Evolutionary conservation across 2,797 vertebrate species (phyloP).

Genomic region (Gymnoscopelus microlampas): DNA sequence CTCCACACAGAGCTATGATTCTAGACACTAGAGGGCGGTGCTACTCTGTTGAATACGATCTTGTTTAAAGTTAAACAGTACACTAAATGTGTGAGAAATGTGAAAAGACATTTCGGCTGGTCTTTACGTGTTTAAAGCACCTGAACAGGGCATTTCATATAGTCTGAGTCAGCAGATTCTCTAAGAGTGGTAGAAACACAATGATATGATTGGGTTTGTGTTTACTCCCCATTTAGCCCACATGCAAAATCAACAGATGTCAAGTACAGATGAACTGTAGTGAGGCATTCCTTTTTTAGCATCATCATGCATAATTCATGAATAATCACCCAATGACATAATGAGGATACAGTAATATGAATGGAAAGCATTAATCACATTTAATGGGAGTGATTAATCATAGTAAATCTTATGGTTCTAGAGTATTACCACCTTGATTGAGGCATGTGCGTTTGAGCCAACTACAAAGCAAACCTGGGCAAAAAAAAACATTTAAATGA

Average conservation of each 20-base stretch:
- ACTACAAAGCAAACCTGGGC: constrained; percentile 11
- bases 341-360: background rate
- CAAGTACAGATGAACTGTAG: background rate
- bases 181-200: constrained; percentile 17
- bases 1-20: no score
- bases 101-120: no score
- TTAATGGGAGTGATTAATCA: constrained; percentile 1
- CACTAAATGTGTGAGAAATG: no score
- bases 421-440: background rate
- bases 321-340: no score
- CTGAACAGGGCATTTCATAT: constrained; percentile 27
- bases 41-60: no score
- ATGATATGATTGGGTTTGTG: background rate
- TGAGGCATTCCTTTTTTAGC: background rate
- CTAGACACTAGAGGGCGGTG: no score
- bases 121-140: constrained; percentile 5
- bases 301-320: background rate
- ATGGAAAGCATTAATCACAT: background rate
- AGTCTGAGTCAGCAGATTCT: constrained; percentile 15
- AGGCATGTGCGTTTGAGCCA: background rate
- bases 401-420: background rate
- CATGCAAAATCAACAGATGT: constrained; percentile 11
- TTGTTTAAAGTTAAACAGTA: no score
- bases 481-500: background rate
- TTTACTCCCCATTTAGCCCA: constrained; percentile 13